These are phyloP conservation scores for Callyntrura guangdongensis DNA, from an alignment of 2,888 invertebrate species.

Conservation along the genomic window DNA sequence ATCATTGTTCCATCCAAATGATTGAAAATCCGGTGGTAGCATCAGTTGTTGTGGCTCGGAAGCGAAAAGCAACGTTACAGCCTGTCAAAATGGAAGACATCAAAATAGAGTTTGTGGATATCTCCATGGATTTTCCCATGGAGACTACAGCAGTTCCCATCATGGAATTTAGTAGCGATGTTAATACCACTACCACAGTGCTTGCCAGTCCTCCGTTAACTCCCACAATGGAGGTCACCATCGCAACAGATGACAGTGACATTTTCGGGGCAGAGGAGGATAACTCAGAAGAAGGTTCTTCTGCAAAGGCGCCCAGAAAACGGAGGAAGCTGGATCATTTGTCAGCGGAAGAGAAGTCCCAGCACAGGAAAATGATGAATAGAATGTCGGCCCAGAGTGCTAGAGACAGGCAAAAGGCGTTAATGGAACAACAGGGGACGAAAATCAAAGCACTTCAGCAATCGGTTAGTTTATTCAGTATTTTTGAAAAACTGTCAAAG, in stretches of 20 bases:
- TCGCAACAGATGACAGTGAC: too few species aligned
- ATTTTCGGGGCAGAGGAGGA: too few species aligned
- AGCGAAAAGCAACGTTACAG: slow-evolving; percentile 82
- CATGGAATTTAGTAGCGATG: not conserved
- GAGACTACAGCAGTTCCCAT: not conserved
- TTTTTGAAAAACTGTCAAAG: too few species aligned
- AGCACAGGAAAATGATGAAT: slow-evolving; percentile 84
- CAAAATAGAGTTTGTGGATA: slow-evolving; percentile 76
- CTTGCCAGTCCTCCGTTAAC: too few species aligned
- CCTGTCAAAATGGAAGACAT: slow-evolving; percentile 79
- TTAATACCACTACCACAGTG: too few species aligned
- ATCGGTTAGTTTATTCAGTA: too few species aligned
- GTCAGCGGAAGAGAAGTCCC: slow-evolving; percentile 83
- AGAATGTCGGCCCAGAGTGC: slow-evolving; percentile 84
- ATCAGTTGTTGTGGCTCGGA: too few species aligned
- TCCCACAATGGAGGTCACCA: too few species aligned
- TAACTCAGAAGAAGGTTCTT: slow-evolving; percentile 76
- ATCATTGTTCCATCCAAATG: too few species aligned
- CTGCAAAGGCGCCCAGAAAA: slow-evolving; percentile 78
- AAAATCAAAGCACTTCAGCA: slow-evolving; percentile 80
- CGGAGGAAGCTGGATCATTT: slow-evolving; percentile 84
- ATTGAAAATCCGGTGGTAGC: too few species aligned
- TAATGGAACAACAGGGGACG: slow-evolving; percentile 82
- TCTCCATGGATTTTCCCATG: slow-evolving; percentile 57
- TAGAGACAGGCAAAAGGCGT: slow-evolving; percentile 83